phyloP scores from a whole-genome alignment of 1,140 invertebrate species.

The Frieseomelitta varia region DNA sequence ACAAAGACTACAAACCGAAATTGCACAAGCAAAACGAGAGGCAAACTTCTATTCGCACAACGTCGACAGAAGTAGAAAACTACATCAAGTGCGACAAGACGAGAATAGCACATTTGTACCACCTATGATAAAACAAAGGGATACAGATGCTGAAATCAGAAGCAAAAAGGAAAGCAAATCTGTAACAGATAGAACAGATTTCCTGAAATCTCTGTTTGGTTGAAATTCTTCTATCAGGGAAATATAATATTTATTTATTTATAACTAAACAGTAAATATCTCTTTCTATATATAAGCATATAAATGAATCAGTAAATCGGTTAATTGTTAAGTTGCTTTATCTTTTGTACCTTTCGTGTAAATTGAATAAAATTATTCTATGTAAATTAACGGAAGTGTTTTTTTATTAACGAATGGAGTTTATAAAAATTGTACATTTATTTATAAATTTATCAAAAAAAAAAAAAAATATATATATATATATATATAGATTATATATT shows the following conservation, averaged over 20 bases:
- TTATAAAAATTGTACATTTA: neutral
- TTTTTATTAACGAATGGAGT: neutral
- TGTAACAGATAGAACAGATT: slow-evolving; percentile 78
- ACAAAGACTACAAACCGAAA: slow-evolving; percentile 93
- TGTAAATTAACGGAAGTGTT: neutral
- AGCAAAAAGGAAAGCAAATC: slow-evolving; percentile 71
- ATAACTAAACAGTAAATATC: neutral
- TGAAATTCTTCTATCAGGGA: slow-evolving; percentile 49
- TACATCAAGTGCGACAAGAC: slow-evolving; percentile 82
- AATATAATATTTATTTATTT: neutral
- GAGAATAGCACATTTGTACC: slow-evolving; percentile 65
- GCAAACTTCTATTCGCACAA: slow-evolving; percentile 92
- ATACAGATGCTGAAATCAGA: slow-evolving; percentile 78
- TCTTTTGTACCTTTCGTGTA: neutral
- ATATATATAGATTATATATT: no score
- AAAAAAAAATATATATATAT: neutral
- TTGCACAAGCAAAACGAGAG: slow-evolving; percentile 95
- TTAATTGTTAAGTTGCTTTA: neutral
- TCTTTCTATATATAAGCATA: neutral
- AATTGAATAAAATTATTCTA: neutral
- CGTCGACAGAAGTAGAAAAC: slow-evolving; percentile 89
- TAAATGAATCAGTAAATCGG: neutral
- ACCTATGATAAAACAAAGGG: slow-evolving; percentile 78
- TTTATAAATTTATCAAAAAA: no score
- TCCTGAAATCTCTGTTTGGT: slow-evolving; percentile 82